phyloP scores from a whole-genome alignment of 2,888 invertebrate genomes.

The Quadroppia sp. region DNA sequence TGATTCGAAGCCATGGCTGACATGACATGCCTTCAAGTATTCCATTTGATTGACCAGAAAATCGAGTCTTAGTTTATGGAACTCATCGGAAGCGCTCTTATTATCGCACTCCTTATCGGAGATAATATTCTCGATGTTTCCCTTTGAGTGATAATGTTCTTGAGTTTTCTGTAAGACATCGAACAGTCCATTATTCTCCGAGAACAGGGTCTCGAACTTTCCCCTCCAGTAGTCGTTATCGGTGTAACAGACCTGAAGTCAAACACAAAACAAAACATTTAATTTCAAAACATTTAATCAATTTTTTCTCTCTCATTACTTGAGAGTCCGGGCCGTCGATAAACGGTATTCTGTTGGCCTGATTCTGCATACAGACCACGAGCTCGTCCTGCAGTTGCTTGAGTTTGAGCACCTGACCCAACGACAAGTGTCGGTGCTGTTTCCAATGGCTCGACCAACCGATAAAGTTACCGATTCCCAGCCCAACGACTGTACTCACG shows the following conservation, averaged over 20 bases:
- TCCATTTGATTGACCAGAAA: slow-evolving; percentile 46
- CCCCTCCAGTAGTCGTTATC: slow-evolving; percentile 45
- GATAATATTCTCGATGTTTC: slow-evolving; percentile 32
- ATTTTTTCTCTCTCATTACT: too few relatives aligned
- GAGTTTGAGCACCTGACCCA: slow-evolving; percentile 45
- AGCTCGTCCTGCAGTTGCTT: slow-evolving; percentile 46
- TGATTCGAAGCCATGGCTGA: background rate
- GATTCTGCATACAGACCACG: slow-evolving; percentile 44
- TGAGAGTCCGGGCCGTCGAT: background rate
- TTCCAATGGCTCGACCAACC: slow-evolving; percentile 46
- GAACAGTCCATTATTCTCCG: slow-evolving; percentile 44
- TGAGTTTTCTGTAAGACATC: slow-evolving; percentile 42
- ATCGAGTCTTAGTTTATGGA: slow-evolving; percentile 44
- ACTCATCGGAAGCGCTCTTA: slow-evolving; percentile 40
- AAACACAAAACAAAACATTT: background rate
- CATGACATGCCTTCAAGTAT: slow-evolving; percentile 43
- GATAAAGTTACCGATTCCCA: slow-evolving; percentile 47
- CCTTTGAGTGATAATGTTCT: slow-evolving; percentile 35
- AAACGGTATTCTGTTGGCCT: slow-evolving; percentile 5
- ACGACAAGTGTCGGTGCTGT: slow-evolving; percentile 38
- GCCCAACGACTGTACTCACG: slow-evolving; percentile 44
- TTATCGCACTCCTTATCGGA: slow-evolving; percentile 42
- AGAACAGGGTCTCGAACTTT: slow-evolving; percentile 44
- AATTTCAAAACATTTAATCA: background rate
- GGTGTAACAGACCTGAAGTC: slow-evolving; percentile 44